Base-by-base conservation (phyloP, 1,140 invertebrate genomes). In the Drosophila eugracilis region DNA sequence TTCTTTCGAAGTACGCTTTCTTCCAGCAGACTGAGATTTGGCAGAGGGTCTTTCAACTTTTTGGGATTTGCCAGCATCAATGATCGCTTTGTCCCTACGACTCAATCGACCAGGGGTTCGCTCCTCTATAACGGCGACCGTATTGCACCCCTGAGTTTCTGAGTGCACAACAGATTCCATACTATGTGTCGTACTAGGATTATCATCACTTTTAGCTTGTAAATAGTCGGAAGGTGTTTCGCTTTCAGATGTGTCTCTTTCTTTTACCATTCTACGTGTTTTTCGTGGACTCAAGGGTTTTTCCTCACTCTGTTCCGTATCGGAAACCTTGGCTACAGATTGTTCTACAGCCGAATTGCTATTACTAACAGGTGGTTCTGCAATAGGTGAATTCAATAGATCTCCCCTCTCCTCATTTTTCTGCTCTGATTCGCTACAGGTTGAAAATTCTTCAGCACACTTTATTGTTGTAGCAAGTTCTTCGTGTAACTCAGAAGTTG, bases 401-500 rank as follows among this genome's bases (percentile, higher is more conserved):
- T 1, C 2, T n/a, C 12, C 17, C 21, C 10, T n/a, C 5, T 15
- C 24, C 9, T 36, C 15, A 6, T 24, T 15, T 14, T 34, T 58
- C n/a, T 24, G 28, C 12, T 36, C 55, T 0, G 48, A 10, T 5
- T 58, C 30, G 5, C 48, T 55, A 9, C 49, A 24, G 0, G 48
- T 55, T 5, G 49, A 34, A 5, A 24, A 30, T 22, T 54, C 47
- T n/a, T 58, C 48, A 58, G 7, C 28, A 12, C 10, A n/a, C 6
- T 57, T 52, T 12, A 26, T 26, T 5, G 26, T 6, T 6, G 28
- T 24, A 34, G 10, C 10, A n/a, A n/a, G n/a, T n/a, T n/a, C n/a
- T n/a, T n/a, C n/a, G n/a, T n/a, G n/a, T n/a, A n/a, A n/a, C n/a
- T n/a, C n/a, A 4, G 21, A 22, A n/a, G 24, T 19, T 15, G 17